Evolutionary conservation across 2,797 vertebrate species (phyloP).

Genomic region (Sphaeramia orbicularis): DNA sequence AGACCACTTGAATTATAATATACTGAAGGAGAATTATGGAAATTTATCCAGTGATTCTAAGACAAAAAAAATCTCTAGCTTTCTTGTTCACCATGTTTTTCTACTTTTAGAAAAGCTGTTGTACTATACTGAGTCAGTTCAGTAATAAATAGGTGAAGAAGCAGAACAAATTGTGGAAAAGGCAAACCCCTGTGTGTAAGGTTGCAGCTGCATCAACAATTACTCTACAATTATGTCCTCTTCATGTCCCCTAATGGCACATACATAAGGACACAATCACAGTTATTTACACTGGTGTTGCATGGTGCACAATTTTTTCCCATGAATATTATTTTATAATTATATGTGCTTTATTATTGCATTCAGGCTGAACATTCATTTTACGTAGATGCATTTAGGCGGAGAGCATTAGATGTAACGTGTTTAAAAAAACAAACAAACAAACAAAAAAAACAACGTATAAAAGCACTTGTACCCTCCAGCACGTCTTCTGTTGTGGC

Average conservation of each 20-base stretch:
- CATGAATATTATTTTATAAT: too few species aligned
- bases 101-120: slow-evolving; percentile 25
- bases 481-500: slow-evolving; percentile 26
- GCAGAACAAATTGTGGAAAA: slow-evolving; percentile 32
- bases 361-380: too few species aligned
- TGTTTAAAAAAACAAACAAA: too few species aligned
- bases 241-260: slow-evolving; percentile 27
- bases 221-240: slow-evolving; percentile 36
- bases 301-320: slow-evolving; percentile 3
- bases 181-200: slow-evolving; percentile 18
- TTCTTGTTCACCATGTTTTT: slow-evolving; percentile 23
- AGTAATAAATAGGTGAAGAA: slow-evolving; percentile 37
- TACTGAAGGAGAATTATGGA: too few species aligned
- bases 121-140: slow-evolving; percentile 14
- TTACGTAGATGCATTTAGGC: too few species aligned
- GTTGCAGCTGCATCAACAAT: slow-evolving; percentile 37
- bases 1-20: too few species aligned
- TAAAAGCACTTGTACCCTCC: slow-evolving; percentile 27
- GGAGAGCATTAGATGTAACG: neutral
- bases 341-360: too few species aligned
- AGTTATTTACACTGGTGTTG: slow-evolving; percentile 21
- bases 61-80: slow-evolving; percentile 4
- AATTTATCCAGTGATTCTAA: too few species aligned
- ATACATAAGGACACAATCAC: slow-evolving; percentile 20
- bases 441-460: slow-evolving; percentile 5